A percentile compares a stretch with the other conserved stretches of the same genome.
Conservation (phyloP, 2,113 vertebrate genomes). For the Gymnocephalus cernua region DNA sequence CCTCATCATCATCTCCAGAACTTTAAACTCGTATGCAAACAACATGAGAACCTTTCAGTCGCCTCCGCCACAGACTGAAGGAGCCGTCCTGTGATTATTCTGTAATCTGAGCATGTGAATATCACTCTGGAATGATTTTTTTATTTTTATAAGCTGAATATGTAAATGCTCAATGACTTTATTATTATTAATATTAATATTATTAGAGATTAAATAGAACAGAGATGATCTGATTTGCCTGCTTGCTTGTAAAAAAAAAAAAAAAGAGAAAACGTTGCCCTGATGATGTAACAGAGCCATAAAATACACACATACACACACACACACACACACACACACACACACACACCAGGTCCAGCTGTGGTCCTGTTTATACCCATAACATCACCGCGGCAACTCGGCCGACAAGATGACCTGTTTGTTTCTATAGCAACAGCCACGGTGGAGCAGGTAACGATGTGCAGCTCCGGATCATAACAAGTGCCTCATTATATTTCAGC, state of each 20-base stretch:
- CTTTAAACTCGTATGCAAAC: constrained; percentile 65
- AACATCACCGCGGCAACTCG: constrained; percentile 43
- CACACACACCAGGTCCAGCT: constrained; percentile 54
- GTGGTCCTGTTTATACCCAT: constrained; percentile 28
- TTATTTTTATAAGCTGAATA: constrained; percentile 75
- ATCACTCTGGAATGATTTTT: constrained; percentile 73
- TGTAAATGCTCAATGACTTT: constrained; percentile 50
- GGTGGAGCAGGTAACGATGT: constrained; percentile 36
- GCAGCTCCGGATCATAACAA: constrained; percentile 71
- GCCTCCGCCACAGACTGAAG: no score
- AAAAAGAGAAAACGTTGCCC: constrained; percentile 12
- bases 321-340: constrained; percentile 20
- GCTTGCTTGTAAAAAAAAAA: constrained; percentile 66
- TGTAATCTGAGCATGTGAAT: constrained; percentile 75
- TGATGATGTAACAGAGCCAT: constrained; percentile 63
- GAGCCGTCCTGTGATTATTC: constrained; percentile 23
- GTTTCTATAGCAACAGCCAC: constrained; percentile 48
- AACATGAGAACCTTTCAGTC: neutral
- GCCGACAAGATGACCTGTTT: constrained; percentile 27
- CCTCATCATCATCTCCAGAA: neutral
- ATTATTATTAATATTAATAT: constrained; percentile 17
- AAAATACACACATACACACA: constrained; percentile 34
- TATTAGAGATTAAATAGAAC: constrained; percentile 47
- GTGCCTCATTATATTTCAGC: constrained; percentile 75
- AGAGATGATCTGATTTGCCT: constrained; percentile 56